Evolutionary conservation across 1,140 invertebrate genomes (phyloP).

Genomic region (Alviniconcha marisindica): DNA sequence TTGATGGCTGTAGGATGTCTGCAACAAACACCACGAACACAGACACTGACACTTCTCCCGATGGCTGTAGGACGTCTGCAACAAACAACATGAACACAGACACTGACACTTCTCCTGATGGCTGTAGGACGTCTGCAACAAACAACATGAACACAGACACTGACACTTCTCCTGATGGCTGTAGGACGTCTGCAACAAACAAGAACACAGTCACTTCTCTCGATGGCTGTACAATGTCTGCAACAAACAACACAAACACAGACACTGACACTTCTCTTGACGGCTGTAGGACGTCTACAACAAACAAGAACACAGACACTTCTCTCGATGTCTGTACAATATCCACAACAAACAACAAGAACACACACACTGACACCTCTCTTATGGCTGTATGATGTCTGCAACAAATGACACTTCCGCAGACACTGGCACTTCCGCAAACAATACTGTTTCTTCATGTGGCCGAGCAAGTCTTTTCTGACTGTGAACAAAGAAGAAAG

Average conservation of each 20-base stretch:
- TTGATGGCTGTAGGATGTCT: neutral
- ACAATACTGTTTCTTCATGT: too few species aligned
- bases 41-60: neutral
- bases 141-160: neutral
- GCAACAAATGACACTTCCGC: neutral
- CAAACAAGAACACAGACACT: neutral
- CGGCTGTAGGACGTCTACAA: slow-evolving; percentile 26
- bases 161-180: too few species aligned
- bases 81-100: neutral
- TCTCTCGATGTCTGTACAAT: neutral
- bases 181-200: neutral
- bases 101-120: neutral
- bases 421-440: too few species aligned
- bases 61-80: neutral
- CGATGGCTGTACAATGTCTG: slow-evolving; percentile 6
- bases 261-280: too few species aligned
- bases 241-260: slow-evolving; percentile 26
- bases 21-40: slow-evolving; percentile 20
- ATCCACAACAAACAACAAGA: slow-evolving; percentile 22
- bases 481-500: too few species aligned
- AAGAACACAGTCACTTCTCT: neutral
- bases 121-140: neutral
- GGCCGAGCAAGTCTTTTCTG: too few species aligned
- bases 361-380: neutral
- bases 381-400: neutral